phyloP scores from a whole-genome alignment of 2,797 vertebrate species.

The Podarcis lilfordi region DNA sequence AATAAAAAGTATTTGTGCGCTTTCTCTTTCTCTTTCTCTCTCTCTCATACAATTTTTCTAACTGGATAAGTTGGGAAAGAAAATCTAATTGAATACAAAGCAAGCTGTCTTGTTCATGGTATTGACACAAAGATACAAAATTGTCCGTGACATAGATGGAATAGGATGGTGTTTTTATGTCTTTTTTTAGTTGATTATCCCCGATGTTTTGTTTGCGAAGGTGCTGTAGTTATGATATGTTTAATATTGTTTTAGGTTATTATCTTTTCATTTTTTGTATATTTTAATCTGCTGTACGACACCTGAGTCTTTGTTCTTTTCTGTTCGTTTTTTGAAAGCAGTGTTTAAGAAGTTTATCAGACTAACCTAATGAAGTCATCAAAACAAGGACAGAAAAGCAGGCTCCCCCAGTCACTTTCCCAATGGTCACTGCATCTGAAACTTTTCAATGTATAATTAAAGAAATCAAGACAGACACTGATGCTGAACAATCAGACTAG shows the following conservation, averaged over 20 bases:
- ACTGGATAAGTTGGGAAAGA: not conserved
- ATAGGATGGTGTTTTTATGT: no score
- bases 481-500: not conserved
- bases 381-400: not conserved
- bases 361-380: not conserved
- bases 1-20: not conserved
- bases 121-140: not conserved
- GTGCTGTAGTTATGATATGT: no score
- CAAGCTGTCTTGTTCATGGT: not conserved
- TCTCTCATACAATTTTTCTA: not conserved
- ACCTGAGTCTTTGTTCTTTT: no score
- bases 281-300: no score
- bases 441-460: not conserved
- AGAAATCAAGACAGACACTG: not conserved
- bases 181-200: no score
- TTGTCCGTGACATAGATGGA: not conserved
- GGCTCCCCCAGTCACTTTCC: not conserved
- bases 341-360: no score
- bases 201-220: no score
- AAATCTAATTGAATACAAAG: not conserved
- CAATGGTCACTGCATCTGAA: not conserved
- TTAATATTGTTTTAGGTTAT: no score
- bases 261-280: no score
- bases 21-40: no score
- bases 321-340: no score